Conservation (phyloP, 2,113 vertebrate genomes). For the Ariopsis seemanni region DNA sequence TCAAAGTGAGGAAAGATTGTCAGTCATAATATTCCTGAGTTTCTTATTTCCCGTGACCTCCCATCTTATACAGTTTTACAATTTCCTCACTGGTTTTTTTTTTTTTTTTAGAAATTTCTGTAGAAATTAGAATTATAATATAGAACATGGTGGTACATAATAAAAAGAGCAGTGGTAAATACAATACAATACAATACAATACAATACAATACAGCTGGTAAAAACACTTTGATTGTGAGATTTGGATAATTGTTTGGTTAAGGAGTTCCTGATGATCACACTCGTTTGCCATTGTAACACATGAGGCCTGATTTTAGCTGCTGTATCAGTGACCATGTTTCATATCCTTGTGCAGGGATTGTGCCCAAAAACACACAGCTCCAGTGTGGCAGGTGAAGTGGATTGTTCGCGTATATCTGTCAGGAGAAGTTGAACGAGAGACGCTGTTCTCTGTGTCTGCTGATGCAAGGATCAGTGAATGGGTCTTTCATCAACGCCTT, state of each 20-base stretch:
- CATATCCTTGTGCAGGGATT: constrained; percentile 68
- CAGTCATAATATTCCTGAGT: not conserved
- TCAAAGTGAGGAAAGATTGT: not conserved
- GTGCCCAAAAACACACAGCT: constrained; percentile 74
- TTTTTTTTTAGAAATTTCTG: not conserved
- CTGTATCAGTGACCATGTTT: not conserved
- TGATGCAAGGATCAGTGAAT: constrained; percentile 82
- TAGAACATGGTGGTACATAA: not conserved
- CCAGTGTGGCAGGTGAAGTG: constrained; percentile 88
- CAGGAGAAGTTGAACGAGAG: constrained; percentile 76
- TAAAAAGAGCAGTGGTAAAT: not conserved
- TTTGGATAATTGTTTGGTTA: not conserved
- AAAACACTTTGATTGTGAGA: not conserved
- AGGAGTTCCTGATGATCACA: not conserved
- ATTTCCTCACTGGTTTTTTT: not conserved
- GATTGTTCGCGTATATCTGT: constrained; percentile 71
- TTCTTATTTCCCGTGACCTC: constrained; percentile 4
- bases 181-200: not conserved
- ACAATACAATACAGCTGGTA: not conserved
- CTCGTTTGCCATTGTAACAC: not conserved
- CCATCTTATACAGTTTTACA: not conserved
- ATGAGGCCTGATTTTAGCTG: not conserved
- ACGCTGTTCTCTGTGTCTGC: constrained; percentile 80
- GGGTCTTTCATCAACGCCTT: constrained; percentile 80
- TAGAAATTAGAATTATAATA: not conserved